phyloP scores from a whole-genome alignment of 2,888 invertebrate genomes.

The Drosophila nr. medialis region DNA sequence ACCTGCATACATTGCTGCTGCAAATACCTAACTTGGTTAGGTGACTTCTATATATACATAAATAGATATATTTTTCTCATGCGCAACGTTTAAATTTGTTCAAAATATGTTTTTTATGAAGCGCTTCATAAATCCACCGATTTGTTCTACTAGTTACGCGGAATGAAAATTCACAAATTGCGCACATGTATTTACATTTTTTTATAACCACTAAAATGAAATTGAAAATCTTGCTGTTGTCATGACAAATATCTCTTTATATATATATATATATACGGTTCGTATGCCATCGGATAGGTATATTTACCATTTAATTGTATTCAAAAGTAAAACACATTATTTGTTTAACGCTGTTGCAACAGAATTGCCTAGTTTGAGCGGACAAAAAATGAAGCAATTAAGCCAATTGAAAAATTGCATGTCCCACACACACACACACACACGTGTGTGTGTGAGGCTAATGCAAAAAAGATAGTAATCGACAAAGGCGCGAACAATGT shows the following conservation, averaged over 20 bases:
- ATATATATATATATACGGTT: no score
- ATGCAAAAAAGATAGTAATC: conserved; percentile 50
- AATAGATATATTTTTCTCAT: neutral
- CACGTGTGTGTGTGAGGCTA: conserved; percentile 29
- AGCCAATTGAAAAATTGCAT: conserved; percentile 74
- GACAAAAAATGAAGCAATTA: conserved; percentile 65
- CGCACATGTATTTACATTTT: neutral
- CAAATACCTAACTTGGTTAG: no score
- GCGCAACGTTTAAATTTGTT: no score
- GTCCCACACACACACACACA: conserved; percentile 44
- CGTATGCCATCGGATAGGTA: neutral
- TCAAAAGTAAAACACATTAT: neutral
- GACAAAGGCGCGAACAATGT: conserved; percentile 71
- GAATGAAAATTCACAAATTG: neutral
- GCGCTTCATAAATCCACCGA: neutral
- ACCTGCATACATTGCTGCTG: no score
- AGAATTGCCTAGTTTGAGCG: conserved; percentile 34
- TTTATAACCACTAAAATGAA: neutral
- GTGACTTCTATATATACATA: neutral
- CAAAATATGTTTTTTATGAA: no score
- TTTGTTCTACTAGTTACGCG: neutral
- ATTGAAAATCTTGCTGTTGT: neutral
- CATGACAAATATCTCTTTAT: neutral
- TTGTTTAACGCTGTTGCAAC: conserved; percentile 25
- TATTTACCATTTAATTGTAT: neutral